Conservation (phyloP, 2,797 vertebrate species). For the Dermochelys coriacea region DNA sequence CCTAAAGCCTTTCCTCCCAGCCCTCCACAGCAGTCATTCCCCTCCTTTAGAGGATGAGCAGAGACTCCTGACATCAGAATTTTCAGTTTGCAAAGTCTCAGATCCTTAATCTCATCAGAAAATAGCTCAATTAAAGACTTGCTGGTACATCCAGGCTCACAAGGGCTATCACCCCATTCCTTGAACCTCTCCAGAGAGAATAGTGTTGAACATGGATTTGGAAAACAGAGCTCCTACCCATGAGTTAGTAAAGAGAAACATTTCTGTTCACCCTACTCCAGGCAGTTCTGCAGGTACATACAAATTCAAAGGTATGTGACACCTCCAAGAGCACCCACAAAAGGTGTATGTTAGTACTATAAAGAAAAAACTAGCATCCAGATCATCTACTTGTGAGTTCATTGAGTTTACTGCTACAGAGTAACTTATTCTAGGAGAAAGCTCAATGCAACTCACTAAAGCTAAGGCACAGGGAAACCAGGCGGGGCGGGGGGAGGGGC, state of each 20-base stretch:
- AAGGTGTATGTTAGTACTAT: background rate
- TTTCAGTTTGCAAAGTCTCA: background rate
- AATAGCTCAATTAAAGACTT: background rate
- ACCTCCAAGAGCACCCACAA: background rate
- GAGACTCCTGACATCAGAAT: background rate
- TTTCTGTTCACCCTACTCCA: background rate
- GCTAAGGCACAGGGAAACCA: slow-evolving; percentile 2
- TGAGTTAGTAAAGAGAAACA: background rate
- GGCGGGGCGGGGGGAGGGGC: too few species aligned
- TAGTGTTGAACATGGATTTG: background rate
- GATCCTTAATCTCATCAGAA: background rate
- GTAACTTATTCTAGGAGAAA: background rate
- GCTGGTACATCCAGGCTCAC: background rate
- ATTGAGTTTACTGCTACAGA: background rate
- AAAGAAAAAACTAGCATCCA: background rate
- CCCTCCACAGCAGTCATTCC: background rate
- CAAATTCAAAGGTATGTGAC: background rate
- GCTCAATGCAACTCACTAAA: background rate
- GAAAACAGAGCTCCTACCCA: background rate
- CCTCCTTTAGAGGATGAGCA: background rate
- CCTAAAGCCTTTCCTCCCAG: background rate
- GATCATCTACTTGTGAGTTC: background rate
- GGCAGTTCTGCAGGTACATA: background rate
- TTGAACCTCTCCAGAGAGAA: background rate
- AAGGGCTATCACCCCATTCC: accelerated